phyloP scores from a whole-genome alignment of 2,888 invertebrate species.

The Scrobipalpa costella region DNA sequence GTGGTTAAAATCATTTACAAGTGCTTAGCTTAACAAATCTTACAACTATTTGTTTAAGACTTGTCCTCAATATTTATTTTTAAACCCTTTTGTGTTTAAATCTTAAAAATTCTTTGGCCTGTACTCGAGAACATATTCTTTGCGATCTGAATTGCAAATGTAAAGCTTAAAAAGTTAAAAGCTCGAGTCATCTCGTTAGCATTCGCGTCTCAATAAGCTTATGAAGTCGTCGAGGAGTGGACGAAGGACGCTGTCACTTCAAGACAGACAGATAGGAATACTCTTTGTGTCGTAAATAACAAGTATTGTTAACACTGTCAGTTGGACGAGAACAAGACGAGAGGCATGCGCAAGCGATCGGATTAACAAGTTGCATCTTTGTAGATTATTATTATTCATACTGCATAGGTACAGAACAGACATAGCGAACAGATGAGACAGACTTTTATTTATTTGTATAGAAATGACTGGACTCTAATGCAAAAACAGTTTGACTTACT shows the following conservation, averaged over 20 bases:
- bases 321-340: background rate
- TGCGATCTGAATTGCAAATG: conserved; percentile 10
- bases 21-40: background rate
- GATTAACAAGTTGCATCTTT: background rate
- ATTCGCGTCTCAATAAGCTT: conserved; percentile 1
- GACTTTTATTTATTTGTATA: too few species aligned
- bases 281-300: conserved; percentile 7
- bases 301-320: conserved; percentile 9
- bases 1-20: background rate
- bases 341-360: background rate
- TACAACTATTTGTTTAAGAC: background rate
- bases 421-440: too few species aligned
- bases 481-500: too few species aligned
- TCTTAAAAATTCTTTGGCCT: background rate
- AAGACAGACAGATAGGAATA: conserved; percentile 5
- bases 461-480: too few species aligned
- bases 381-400: background rate
- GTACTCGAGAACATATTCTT: background rate
- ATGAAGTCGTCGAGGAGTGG: conserved; percentile 6
- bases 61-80: conserved; percentile 8
- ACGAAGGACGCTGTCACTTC: conserved; percentile 5
- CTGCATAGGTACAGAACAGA: background rate
- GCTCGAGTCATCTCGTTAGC: conserved; percentile 9
- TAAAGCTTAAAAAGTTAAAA: background rate
- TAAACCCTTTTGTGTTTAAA: conserved; percentile 13